These are phyloP conservation scores for Camptogramma bilineatum DNA, from an alignment of 2,888 invertebrate genomes.

Conservation along the genomic window DNA sequence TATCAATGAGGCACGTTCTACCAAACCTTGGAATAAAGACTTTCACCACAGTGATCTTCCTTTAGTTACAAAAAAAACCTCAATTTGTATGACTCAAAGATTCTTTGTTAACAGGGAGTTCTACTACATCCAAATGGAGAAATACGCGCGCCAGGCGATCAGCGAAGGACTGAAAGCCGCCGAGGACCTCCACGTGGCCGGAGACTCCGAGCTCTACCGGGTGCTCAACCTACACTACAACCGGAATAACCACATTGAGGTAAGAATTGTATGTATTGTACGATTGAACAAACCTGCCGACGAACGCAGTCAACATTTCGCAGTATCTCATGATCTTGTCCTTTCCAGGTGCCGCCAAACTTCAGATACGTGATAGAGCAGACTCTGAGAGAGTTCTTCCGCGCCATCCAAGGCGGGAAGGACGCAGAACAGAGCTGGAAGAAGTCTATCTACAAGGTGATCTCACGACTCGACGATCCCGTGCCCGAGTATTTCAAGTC, in stretches of 20 bases:
- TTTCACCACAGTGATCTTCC: background rate
- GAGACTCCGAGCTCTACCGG: constrained; percentile 98
- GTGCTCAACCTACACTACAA: constrained; percentile 99
- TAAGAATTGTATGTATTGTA: constrained; percentile 73
- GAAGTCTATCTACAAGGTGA: constrained; percentile 99
- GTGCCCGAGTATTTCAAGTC: constrained; percentile 99
- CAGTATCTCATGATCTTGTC: background rate
- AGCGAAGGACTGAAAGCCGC: constrained; percentile 97
- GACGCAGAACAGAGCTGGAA: constrained; percentile 99
- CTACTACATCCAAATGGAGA: constrained; percentile 99
- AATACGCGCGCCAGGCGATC: constrained; percentile 99
- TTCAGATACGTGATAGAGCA: constrained; percentile 99
- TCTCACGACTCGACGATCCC: constrained; percentile 99
- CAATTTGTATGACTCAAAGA: constrained; percentile 6
- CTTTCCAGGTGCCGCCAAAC: constrained; percentile 96
- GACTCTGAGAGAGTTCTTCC: constrained; percentile 99
- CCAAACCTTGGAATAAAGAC: background rate
- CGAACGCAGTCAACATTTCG: background rate
- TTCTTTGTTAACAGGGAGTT: constrained; percentile 93
- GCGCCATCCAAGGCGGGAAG: constrained; percentile 97
- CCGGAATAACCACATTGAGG: constrained; percentile 98
- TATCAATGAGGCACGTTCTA: background rate
- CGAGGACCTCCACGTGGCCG: constrained; percentile 96
- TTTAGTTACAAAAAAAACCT: background rate
- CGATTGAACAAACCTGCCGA: background rate